Evolutionary conservation across 1,140 invertebrate species (phyloP), one percentile per base, ranked within the genome.

Genomic region (Magallana ariakensis): DNA sequence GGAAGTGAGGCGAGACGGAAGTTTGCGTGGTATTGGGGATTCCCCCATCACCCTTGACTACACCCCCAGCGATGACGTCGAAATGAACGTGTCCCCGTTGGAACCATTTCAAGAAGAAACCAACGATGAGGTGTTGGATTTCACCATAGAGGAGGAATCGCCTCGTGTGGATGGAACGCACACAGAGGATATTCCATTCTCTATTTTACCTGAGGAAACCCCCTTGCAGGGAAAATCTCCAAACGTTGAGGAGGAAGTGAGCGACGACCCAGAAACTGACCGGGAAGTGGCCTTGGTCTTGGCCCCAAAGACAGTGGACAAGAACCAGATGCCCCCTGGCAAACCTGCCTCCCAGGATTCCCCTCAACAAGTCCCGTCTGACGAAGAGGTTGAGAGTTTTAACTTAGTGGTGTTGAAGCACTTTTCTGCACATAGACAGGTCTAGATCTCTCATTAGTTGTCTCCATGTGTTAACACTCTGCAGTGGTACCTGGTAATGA

Each of bases 261-360:
- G 80, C 19, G 80, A 82, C 54, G 80, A 82, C 46, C 80, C 80
- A 82, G 80, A 82, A 82, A 82, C 80, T 55, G 80, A 82, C 19
- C 80, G 10, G 8, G 80, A 82, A 16, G 80, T 82, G 15, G 80
- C 80, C 55, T 46, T 22, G 19, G 80, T 82, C 9, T 55, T 82
- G 19, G 80, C 33, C 19, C 19, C 55, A 55, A 56, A 26, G 46
- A 19, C 15, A 55, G 46, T 53, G 8, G 46, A 82, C 19, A n/a
- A 82, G 15, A n/a, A n/a, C 55, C 19, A 55, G 16, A 16, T 16
- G 60, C 19, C 46, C 8, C 9, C 10, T 6, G 16, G 10, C 53
- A 22, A 82, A 56, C 53, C 16, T n/a, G 16, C n/a, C n/a, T 46
- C 80, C 11, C 15, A 54, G 80, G 19, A 82, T 22, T 55, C 80